Evolutionary conservation across 2,113 vertebrate species (phyloP), one percentile per base, ranked within the genome.

Genomic region (Ptyas mucosa): DNA sequence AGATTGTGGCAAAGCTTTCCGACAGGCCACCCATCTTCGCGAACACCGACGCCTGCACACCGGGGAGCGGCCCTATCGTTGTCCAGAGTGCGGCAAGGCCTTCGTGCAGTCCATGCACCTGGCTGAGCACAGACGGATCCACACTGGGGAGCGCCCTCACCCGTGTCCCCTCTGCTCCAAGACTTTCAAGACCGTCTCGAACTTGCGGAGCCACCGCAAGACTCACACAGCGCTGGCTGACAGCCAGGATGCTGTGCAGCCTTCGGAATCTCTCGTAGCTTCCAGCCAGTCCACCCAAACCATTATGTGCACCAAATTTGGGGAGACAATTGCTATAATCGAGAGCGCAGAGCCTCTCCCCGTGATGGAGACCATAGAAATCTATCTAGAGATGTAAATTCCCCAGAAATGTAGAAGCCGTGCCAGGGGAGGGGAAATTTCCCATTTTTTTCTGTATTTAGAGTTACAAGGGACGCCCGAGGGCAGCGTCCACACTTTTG

Each of bases 21-120:
- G 98, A 0, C 98, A 99, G 94, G 98, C 98, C 88, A 98, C 98
- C 1, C 99, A 99, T 94, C 97, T 99, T 90, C 98, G 98, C 2
- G 99, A 99, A 97, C 99, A 99, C 96, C 95, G 98, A 93, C 98
- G 98, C 95, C 98, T 98, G 0, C 99, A 99, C 95, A 98, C 98
- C 0, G 98, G 98, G 0, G 98, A 99, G 92, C 97, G 99, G 49
- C 98, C 99, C 0, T 99, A 98, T 26, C 96, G 97, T 91, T 99
- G 98, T 6, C 98, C 98, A 51, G 97, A 98, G n/a, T 99, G 98
- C 0, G 98, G 97, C 11, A 98, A 99, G 96, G 97, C 98, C 81
- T 99, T 99, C 85, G 98, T 98, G 93, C 98, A 99, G 96, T 98
- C 98, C 64, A 98, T 99, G 98, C 99, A 99, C 92, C 96, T 99